These are phyloP conservation scores for Eutolmus rufibarbis DNA, from an alignment of 2,888 invertebrate species.

Conservation along the genomic window DNA sequence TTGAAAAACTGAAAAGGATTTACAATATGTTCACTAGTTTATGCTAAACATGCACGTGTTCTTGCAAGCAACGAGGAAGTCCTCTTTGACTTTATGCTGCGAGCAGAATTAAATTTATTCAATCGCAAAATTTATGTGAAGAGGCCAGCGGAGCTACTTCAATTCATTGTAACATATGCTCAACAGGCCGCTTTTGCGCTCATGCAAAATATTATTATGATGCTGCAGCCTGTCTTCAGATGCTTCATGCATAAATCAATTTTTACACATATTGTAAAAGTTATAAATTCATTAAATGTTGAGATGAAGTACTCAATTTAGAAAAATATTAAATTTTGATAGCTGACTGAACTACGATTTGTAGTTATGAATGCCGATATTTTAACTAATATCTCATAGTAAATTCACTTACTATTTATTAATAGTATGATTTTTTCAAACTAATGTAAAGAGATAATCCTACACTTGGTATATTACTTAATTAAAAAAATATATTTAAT, in stretches of 20 bases:
- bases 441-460: too few relatives aligned
- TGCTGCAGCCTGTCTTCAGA: not conserved
- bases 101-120: conserved; percentile 26
- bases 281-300: not conserved
- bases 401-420: too few relatives aligned
- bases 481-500: too few relatives aligned
- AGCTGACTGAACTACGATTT: too few relatives aligned
- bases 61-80: not conserved
- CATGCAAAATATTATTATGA: not conserved
- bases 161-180: not conserved
- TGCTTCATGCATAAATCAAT: not conserved
- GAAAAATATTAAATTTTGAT: too few relatives aligned
- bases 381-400: too few relatives aligned
- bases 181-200: not conserved
- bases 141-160: not conserved
- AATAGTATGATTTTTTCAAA: too few relatives aligned
- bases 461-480: too few relatives aligned
- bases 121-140: not conserved
- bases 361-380: too few relatives aligned
- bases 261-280: not conserved
- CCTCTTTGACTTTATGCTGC: not conserved
- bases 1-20: not conserved
- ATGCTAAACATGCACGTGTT: conserved; percentile 1
- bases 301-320: not conserved
- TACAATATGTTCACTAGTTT: not conserved